Evolutionary conservation across 64 coral and sea anemone species (phyloP), one percentile per base, ranked within the genome.

Genomic region (Trachythela sp.): DNA sequence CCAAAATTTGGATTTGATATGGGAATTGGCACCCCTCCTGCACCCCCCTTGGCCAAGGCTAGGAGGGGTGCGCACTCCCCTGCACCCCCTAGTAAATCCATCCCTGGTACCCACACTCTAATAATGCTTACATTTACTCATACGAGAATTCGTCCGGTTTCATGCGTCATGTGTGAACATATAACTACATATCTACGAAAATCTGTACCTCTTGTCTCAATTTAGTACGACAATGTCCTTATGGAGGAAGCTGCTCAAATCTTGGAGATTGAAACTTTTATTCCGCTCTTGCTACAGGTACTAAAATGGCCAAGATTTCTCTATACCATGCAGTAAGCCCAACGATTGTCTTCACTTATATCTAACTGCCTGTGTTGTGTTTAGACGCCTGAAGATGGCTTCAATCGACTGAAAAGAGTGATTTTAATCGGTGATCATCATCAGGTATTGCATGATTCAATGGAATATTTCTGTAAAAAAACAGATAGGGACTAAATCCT

Each of bases 181-280:
- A n/a, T n/a, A n/a, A n/a, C n/a, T n/a, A n/a, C n/a, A n/a, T n/a
- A n/a, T n/a, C n/a, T n/a, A n/a, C n/a, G n/a, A n/a, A n/a, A n/a
- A n/a, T n/a, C n/a, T n/a, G n/a, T n/a, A 35, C 40, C 35, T 8
- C 27, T 92, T 39, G 39, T 49, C 29, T 3, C 60, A 27, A 75
- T 85, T 27, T 52, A 98, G 95, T 98, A 98, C 39, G 95, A 98
- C 68, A 98, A 98, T 89, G 95, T 98, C 2, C 45, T 98, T 49
- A 98, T 98, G 95, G 95, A 98, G 85, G 95, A 98, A 64, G 85
- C 95, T 20, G 95, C 95, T 0, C 95, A 98, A 34, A 98, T 98
- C 51, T 77, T 98, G 40, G 95, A 98, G 86, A 98, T 98, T 83
- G 95, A 98, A 68, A 98, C 95, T 0, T 98, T 98, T 10, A 98